Evolutionary conservation across 2,797 vertebrate genomes (phyloP).

Genomic region (Xiphophorus birchmanni): DNA sequence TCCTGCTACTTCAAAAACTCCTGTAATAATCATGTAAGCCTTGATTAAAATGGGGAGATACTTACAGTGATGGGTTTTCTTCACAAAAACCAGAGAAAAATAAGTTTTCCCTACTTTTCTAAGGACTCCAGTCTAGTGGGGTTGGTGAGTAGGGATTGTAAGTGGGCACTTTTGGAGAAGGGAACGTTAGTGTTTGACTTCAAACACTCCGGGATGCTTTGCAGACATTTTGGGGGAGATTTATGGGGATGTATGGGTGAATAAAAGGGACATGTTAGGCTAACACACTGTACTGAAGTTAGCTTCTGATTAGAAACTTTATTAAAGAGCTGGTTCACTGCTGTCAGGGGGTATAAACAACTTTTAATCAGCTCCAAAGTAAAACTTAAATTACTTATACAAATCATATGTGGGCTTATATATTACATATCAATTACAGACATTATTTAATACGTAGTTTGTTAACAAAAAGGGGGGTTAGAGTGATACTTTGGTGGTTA

Average conservation of each 20-base stretch:
- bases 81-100: conserved; percentile 70
- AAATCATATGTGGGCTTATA: not conserved
- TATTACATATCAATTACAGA: not conserved
- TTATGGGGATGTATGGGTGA: conserved; percentile 70
- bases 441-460: not conserved
- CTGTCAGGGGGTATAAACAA: not conserved
- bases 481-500: not conserved
- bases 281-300: not conserved
- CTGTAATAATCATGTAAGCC: conserved; percentile 41
- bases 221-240: conserved; percentile 75
- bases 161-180: conserved; percentile 54
- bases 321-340: not conserved
- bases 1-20: conserved; percentile 12
- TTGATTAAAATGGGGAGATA: conserved; percentile 70
- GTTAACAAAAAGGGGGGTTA: not conserved
- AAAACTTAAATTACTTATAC: not conserved
- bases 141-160: conserved; percentile 45
- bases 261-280: conserved; percentile 52
- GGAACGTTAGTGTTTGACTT: conserved; percentile 77
- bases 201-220: conserved; percentile 83
- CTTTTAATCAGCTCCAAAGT: not conserved
- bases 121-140: conserved; percentile 39
- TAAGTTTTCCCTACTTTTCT: conserved; percentile 41
- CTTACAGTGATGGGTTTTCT: conserved; percentile 79
- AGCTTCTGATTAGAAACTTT: not conserved